phyloP scores from a whole-genome alignment of 2,888 invertebrate species.

The Diplazon laetatorius region DNA sequence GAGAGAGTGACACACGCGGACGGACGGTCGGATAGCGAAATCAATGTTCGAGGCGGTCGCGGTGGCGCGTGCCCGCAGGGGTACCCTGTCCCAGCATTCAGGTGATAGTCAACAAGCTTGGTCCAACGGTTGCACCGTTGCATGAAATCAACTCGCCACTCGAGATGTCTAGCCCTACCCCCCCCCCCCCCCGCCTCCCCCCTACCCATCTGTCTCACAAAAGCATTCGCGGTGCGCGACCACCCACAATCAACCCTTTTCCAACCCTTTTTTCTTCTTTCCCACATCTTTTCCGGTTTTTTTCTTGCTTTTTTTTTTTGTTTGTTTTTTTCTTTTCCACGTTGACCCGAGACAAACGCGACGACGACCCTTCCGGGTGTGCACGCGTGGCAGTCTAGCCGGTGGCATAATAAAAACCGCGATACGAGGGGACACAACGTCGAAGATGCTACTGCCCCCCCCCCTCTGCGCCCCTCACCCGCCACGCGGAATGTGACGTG shows the following conservation, averaged over 20 bases:
- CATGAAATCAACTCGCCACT: slow-evolving; percentile 53
- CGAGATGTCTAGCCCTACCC: slow-evolving; percentile 58
- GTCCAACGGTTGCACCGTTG: slow-evolving; percentile 60
- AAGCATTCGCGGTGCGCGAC: no score
- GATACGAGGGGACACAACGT: neutral
- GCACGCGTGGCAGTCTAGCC: slow-evolving; percentile 20
- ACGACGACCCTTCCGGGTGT: slow-evolving; percentile 13
- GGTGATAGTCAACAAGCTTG: slow-evolving; percentile 87
- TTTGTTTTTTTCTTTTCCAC: slow-evolving; percentile 12
- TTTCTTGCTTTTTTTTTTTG: slow-evolving; percentile 2
- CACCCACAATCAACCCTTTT: no score
- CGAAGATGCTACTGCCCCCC: no score
- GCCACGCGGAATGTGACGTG: no score
- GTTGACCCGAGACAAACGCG: slow-evolving; percentile 32
- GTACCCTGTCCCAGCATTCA: slow-evolving; percentile 99
- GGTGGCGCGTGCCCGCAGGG: slow-evolving; percentile 85
- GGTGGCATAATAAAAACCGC: slow-evolving; percentile 14
- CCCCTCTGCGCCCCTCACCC: no score
- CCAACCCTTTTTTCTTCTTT: no score
- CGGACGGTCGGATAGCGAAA: slow-evolving; percentile 60
- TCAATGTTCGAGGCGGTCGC: slow-evolving; percentile 71
- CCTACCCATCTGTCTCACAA: no score
- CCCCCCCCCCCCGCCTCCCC: no score
- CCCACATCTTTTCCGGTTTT: no score
- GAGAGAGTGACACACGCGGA: slow-evolving; percentile 55